Evolutionary conservation across 2,797 vertebrate genomes (phyloP).

Genomic region (Pelochelys cantorii): DNA sequence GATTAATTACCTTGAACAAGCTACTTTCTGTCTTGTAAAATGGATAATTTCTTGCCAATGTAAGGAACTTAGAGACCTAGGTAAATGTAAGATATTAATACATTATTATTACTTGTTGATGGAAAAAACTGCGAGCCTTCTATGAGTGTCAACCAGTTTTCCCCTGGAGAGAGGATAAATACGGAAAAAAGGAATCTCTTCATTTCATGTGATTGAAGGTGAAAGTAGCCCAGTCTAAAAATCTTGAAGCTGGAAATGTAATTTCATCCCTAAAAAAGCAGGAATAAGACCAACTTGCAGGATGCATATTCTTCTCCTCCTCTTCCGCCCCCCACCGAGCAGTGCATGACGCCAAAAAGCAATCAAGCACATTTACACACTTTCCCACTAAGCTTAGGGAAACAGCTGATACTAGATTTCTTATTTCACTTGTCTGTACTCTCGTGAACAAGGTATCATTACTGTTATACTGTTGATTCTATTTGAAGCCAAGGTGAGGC

Average conservation of each 20-base stretch:
- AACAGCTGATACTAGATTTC: neutral
- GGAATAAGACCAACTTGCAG: neutral
- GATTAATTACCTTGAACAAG: neutral
- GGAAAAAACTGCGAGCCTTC: neutral
- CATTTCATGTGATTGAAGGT: neutral
- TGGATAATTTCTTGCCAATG: neutral
- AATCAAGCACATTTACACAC: neutral
- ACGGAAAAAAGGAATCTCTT: neutral
- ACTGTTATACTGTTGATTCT: neutral
- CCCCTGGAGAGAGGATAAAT: neutral
- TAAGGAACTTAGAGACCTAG: neutral
- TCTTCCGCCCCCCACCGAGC: neutral
- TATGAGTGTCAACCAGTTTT: neutral
- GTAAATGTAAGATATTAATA: neutral
- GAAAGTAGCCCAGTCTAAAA: neutral
- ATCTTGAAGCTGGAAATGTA: neutral
- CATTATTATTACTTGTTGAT: neutral
- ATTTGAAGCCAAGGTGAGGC: too few species aligned
- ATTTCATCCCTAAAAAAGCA: neutral
- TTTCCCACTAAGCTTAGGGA: neutral
- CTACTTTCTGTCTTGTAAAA: neutral
- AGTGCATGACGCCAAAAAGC: neutral
- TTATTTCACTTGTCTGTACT: neutral
- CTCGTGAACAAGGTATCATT: neutral
- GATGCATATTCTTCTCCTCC: neutral